These are phyloP conservation scores for Halcyon badia DNA, from an alignment of 2,797 vertebrate species.

Conservation along the genomic window DNA sequence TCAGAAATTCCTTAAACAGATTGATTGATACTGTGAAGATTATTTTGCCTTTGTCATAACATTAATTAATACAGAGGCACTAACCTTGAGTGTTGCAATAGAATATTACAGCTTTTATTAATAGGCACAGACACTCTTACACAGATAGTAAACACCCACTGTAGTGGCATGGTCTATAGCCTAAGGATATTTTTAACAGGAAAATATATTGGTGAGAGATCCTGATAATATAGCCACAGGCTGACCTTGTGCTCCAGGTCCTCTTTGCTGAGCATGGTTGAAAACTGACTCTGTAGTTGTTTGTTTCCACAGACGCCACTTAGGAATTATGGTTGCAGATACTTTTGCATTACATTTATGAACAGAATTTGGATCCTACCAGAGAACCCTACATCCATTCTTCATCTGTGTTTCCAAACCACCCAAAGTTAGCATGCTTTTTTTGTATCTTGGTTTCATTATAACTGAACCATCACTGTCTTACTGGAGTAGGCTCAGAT, in stretches of 20 bases:
- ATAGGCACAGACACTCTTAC: background rate
- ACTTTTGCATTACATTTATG: background rate
- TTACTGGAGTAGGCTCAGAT: slow-evolving; percentile 1
- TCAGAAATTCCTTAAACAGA: background rate
- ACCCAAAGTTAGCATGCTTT: background rate
- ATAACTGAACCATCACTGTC: slow-evolving; percentile 7
- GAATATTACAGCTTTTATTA: background rate
- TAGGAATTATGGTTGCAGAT: background rate
- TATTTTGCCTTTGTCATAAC: background rate
- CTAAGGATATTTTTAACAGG: background rate
- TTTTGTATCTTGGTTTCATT: background rate
- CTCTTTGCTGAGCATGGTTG: background rate
- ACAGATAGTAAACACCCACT: background rate
- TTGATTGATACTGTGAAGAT: background rate
- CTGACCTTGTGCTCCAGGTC: background rate
- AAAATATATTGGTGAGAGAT: background rate
- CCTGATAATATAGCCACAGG: background rate
- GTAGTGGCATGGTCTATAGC: background rate
- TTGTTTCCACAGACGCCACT: background rate
- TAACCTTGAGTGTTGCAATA: background rate
- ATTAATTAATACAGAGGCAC: background rate
- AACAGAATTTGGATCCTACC: background rate
- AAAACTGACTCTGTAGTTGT: background rate
- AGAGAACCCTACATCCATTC: background rate
- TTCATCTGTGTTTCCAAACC: background rate